phyloP scores from a whole-genome alignment of 2,113 vertebrate genomes.

The Sphyrna mokarran region DNA sequence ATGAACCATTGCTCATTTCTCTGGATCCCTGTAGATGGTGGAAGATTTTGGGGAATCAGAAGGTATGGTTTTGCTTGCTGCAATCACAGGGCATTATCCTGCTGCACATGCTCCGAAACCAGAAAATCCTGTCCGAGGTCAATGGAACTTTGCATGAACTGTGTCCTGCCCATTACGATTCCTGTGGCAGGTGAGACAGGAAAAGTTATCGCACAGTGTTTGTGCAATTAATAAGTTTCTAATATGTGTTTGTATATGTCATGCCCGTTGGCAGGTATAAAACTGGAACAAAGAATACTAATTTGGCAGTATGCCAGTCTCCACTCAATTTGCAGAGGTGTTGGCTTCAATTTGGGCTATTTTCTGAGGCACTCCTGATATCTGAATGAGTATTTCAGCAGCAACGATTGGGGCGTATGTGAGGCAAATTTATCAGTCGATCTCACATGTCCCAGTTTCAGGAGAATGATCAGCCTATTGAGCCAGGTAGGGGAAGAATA shows the following conservation, averaged over 20 bases:
- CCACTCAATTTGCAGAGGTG: neutral
- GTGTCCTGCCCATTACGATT: too few relatives aligned
- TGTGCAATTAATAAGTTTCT: neutral
- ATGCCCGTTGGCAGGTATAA: neutral
- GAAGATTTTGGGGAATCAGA: neutral
- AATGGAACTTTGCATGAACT: too few relatives aligned
- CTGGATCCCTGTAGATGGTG: neutral
- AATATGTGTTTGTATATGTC: neutral
- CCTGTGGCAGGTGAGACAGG: too few relatives aligned
- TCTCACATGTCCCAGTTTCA: neutral
- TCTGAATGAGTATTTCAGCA: neutral
- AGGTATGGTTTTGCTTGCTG: neutral
- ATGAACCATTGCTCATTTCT: neutral
- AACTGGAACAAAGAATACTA: neutral
- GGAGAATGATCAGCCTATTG: neutral
- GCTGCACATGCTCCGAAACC: too few relatives aligned
- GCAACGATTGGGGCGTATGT: neutral
- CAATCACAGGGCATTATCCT: neutral
- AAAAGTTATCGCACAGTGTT: neutral
- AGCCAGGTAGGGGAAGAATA: neutral
- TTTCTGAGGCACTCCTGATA: neutral
- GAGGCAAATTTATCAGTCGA: neutral
- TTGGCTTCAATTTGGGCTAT: neutral
- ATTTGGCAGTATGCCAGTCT: neutral
- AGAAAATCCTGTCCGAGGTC: too few relatives aligned